A percentile compares a stretch with the other conserved stretches of the same genome.
Evolutionary conservation across 64 coral and sea anemone genomes (phyloP).

Genomic region (Actinia equina): DNA sequence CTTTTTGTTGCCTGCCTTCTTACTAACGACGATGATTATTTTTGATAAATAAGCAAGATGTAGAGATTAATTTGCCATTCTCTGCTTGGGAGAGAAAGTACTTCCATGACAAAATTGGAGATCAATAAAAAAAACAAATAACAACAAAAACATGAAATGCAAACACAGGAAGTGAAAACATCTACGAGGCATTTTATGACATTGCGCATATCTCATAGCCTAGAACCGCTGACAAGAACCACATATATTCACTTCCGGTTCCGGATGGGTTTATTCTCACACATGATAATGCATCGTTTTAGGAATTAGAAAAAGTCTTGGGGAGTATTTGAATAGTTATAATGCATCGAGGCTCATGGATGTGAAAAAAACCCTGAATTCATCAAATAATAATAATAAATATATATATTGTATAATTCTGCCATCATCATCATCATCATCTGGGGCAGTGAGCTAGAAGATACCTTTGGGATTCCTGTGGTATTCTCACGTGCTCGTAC

Average conservation of each 20-base stretch:
- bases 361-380: too few relatives aligned
- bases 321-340: too few relatives aligned
- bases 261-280: too few relatives aligned
- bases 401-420: too few relatives aligned
- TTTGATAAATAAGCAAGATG: not conserved
- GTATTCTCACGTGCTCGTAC: too few relatives aligned
- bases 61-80: not conserved
- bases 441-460: too few relatives aligned
- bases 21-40: not conserved
- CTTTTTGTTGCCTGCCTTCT: not conserved
- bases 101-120: not conserved
- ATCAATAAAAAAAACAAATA: not conserved
- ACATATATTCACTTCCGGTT: not conserved
- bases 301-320: too few relatives aligned
- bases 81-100: not conserved
- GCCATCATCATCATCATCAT: too few relatives aligned
- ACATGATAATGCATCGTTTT: too few relatives aligned
- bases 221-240: not conserved
- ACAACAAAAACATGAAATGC: not conserved
- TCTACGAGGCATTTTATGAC: constrained; percentile 16
- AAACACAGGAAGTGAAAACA: constrained; percentile 29
- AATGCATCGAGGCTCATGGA: too few relatives aligned
- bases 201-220: not conserved
- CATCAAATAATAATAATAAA: too few relatives aligned
- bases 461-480: not conserved